Percentiles rank a stretch among this genome's conserved stretches.
These are phyloP conservation scores for Rallus limicola DNA, from an alignment of 2,113 vertebrate species.

Conservation along the genomic window DNA sequence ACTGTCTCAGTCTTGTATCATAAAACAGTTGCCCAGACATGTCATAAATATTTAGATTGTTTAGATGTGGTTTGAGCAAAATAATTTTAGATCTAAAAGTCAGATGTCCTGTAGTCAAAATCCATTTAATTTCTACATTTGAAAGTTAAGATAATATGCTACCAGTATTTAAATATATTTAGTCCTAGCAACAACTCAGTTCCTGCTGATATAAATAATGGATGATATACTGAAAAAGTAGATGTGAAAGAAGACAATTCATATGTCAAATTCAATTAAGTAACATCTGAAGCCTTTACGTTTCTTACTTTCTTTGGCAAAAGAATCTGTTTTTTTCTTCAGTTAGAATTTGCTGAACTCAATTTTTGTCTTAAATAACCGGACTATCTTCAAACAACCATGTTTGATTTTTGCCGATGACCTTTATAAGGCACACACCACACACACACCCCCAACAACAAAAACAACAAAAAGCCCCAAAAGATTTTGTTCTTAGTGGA, in stretches of 20 bases:
- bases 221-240: neutral
- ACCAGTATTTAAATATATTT: neutral
- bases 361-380: neutral
- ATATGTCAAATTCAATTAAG: neutral
- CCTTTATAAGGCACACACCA: neutral
- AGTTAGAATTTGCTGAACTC: neutral
- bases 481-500: neutral
- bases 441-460: neutral
- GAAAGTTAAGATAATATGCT: neutral
- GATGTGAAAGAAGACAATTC: neutral
- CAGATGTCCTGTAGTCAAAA: neutral
- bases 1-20: neutral
- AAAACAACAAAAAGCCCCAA: accelerated
- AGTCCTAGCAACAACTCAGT: neutral
- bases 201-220: neutral
- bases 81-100: neutral
- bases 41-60: neutral
- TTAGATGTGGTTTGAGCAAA: neutral
- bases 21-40: neutral
- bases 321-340: neutral
- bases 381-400: neutral
- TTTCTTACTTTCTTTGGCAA: neutral
- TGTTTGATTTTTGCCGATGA: neutral
- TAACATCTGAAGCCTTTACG: neutral
- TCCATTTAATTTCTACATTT: neutral